Base-by-base conservation (phyloP, 2,888 invertebrate species). In the Clepsis dumicolana region DNA sequence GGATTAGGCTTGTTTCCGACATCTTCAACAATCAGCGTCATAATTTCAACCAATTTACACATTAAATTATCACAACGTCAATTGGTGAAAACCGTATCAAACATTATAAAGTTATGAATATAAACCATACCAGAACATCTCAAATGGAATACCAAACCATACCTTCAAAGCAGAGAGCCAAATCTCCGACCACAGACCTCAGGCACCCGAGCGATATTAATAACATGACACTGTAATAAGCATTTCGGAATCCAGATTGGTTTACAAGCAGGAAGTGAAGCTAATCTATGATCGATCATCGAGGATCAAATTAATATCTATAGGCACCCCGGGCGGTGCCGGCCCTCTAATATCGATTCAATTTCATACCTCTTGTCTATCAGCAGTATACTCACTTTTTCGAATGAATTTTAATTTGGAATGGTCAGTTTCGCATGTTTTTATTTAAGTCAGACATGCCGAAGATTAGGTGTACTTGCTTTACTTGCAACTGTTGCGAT, bases 201-300 rank as follows among this genome's bases (percentile, higher is more conserved):
- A 4, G 18, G 35, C 54, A 29, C 1, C 27, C 59, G 27, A 62
- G 27, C n/a, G 48, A 62, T 62, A 67, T 62, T 48, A 62, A 67
- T 48, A 62, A 67, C 50, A 24, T 57, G 32, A 59, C 62, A 24
- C 48, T 18, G 57, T 63, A 63, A 70, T 70, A 62, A 57, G 52
- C 70, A 50, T 60, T 69, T 69, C 60, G 69, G 64, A 60, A 64
- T 64, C 27, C 60, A 64, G 64, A 69, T 69, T 69, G 60, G 53
- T 60, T 64, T 54, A 64, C 38, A 63, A 64, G 60, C 60, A 61
- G 69, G 69, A 69, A 69, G 64, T 69, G 68, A 25, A 64, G 64
- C 63, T 68, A 68, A 68, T 64, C 68, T 68, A 68, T 64, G 53
- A 68, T 68, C 63, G 68, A 52, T 64, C 56, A 44, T 60, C 24